A percentile compares a stretch with the other conserved stretches of the same genome.
Conservation (phyloP, 2,797 vertebrate species). For the Rhinogobio ventralis region DNA sequence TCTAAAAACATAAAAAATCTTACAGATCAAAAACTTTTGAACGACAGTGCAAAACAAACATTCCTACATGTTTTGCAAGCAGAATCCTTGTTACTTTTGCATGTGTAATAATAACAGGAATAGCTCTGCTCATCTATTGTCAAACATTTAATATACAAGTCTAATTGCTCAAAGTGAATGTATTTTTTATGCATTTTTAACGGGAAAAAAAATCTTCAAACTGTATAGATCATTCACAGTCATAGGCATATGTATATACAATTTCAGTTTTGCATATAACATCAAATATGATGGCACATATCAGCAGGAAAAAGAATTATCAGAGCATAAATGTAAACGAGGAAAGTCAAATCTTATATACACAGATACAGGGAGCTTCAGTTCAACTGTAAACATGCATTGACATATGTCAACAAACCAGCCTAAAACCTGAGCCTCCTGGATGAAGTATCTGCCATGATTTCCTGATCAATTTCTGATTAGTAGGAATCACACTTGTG, state of each 20-base stretch:
- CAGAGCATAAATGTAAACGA: not conserved
- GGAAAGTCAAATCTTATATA: not conserved
- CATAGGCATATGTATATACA: not conserved
- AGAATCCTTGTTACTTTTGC: not conserved
- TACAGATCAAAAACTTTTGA: no score
- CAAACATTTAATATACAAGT: not conserved
- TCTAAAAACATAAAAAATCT: no score
- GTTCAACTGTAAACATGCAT: not conserved
- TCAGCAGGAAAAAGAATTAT: not conserved
- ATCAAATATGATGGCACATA: not conserved
- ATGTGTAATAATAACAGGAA: not conserved
- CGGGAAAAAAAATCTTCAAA: not conserved
- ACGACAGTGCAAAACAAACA: not conserved
- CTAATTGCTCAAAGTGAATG: not conserved
- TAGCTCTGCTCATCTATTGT: not conserved
- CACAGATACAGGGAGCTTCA: not conserved
- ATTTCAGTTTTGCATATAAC: not conserved
- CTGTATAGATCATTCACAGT: not conserved
- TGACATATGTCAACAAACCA: not conserved
- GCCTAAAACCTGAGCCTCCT: not conserved
- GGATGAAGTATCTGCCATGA: not conserved
- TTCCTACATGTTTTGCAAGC: not conserved
- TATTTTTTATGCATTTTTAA: not conserved
- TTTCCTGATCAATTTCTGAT: not conserved
- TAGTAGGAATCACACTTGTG: constrained; percentile 37